Base-by-base conservation (phyloP, 2,888 invertebrate genomes). In the Dryobotodes eremita region DNA sequence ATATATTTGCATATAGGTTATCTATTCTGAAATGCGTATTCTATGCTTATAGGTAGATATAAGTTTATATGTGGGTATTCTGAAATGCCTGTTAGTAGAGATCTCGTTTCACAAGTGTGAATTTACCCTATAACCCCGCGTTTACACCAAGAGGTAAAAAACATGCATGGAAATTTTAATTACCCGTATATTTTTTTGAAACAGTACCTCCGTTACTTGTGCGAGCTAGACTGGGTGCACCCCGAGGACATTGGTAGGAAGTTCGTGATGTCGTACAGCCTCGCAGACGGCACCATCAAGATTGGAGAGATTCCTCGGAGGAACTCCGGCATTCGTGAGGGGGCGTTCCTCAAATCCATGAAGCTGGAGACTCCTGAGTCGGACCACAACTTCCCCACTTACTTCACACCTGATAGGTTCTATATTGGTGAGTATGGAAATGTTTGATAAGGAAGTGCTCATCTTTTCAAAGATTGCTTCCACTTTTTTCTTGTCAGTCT, bases 361-460 rank as follows among this genome's bases (percentile, higher is more conserved):
- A 95, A 97, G 31, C 92, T 99, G 50, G 97, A 97, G 26, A 98
- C 98, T 84, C 98, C 98, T 0, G 97, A 97, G 0, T 97, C 97
- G 0, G 97, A 97, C 86, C 97, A 97, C 4, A 97, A 98, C 89
- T 97, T 98, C 90, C 98, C 98, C 0, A 97, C 97, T 6, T 98
- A 98, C 92, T 99, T 98, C 90, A 98, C 98, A 0, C 98, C 98
- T 0, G 97, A 97, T 55, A 98, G 98, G 95, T 98, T 99, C 92
- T 98, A 97, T 92, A 98, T 99, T 82, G 99, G 98, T 97, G 86
- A 93, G 94, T 88, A 23, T 50, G 26, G 11, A 53, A 46, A 26
- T 57, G 10, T 26, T 64, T 48, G 13, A 74, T 46, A 36, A 6
- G 5, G 23, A 10, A 36, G 31, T 36, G 10, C 1, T 17, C 4